These are phyloP conservation scores for Buceros bicornis DNA, from an alignment of 2,797 vertebrate species.

Conservation along the genomic window DNA sequence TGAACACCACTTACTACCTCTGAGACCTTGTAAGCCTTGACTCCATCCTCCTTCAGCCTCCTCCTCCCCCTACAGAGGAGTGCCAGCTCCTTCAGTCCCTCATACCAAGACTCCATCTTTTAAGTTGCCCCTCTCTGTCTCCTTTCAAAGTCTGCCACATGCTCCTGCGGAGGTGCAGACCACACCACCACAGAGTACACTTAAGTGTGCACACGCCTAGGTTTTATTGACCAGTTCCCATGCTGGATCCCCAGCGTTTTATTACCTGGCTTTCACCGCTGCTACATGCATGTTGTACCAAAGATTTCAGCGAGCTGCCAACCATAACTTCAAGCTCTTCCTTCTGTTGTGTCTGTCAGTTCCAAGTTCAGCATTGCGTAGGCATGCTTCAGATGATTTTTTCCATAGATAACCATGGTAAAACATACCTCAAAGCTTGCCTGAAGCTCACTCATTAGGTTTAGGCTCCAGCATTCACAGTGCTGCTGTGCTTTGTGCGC, in stretches of 20 bases:
- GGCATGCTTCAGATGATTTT: not conserved
- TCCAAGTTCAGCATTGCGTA: not conserved
- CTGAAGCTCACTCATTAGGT: not conserved
- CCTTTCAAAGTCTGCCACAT: not conserved
- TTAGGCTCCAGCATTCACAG: fast-evolving
- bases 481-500: fast-evolving
- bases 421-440: not conserved
- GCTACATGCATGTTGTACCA: not conserved
- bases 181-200: not conserved
- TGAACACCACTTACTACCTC: not conserved
- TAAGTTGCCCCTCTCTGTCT: not conserved
- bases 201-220: not conserved
- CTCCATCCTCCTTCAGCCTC: not conserved
- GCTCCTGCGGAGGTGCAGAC: not conserved
- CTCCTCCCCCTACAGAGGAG: not conserved
- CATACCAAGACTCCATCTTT: not conserved
- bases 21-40: not conserved
- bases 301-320: not conserved
- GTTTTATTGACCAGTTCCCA: not conserved
- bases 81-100: not conserved
- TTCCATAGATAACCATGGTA: not conserved
- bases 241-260: not conserved
- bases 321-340: not conserved
- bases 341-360: not conserved
- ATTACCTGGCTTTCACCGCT: not conserved